These are phyloP conservation scores for Ameiurus melas DNA, from an alignment of 2,113 vertebrate species.

Conservation along the genomic window DNA sequence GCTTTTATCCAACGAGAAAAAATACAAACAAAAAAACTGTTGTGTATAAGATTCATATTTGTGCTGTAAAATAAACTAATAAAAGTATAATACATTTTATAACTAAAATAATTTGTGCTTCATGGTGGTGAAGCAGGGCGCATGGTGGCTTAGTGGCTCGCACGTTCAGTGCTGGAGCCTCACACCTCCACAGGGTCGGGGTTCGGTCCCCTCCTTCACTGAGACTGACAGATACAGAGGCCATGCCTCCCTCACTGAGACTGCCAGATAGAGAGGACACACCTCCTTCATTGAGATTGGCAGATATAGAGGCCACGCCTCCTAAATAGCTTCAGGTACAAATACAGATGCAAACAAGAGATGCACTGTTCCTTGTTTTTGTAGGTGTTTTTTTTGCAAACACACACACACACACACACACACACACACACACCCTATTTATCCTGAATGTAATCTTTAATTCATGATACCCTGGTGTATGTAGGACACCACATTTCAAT, in stretches of 20 bases:
- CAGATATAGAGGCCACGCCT: background rate
- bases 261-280: background rate
- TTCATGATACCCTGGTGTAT: background rate
- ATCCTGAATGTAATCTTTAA: slow-evolving; percentile 6
- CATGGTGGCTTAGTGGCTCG: too few species aligned
- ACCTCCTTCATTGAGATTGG: background rate
- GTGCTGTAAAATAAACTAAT: background rate
- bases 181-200: too few species aligned
- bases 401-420: slow-evolving; percentile 6
- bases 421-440: background rate
- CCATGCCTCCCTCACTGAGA: background rate
- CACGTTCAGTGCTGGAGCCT: too few species aligned
- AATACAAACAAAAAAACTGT: background rate
- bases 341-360: too few species aligned
- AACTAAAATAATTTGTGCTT: too few species aligned
- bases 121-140: background rate
- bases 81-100: background rate
- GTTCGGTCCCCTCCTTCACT: background rate
- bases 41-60: background rate
- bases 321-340: too few species aligned
- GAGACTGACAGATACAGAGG: background rate
- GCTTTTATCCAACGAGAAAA: too few species aligned
- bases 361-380: background rate
- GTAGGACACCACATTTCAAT: background rate
- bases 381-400: background rate